These are phyloP conservation scores for Episyrphus balteatus DNA, from an alignment of 1,140 invertebrate species.

Conservation along the genomic window DNA sequence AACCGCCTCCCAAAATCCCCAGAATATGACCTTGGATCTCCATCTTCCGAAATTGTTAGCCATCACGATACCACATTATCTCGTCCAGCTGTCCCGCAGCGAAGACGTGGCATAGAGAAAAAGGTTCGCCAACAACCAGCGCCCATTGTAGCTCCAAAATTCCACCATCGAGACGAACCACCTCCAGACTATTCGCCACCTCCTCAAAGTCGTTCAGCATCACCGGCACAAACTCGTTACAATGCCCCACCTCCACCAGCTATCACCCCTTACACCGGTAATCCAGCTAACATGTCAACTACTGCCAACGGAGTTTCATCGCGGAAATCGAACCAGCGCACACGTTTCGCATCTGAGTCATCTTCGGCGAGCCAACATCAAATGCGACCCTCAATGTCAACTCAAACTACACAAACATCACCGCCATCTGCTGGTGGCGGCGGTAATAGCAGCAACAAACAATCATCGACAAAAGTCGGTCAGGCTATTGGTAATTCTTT, in stretches of 20 bases:
- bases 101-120: conserved; percentile 41
- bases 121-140: conserved; percentile 22
- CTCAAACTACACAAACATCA: conserved; percentile 13
- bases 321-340: conserved; percentile 53
- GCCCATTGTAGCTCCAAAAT: not conserved
- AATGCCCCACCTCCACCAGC: conserved; percentile 28
- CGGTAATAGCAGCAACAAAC: conserved; percentile 18
- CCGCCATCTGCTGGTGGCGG: conserved; percentile 11
- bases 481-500: conserved; percentile 57
- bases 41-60: conserved; percentile 4
- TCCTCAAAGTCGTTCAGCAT: conserved; percentile 40
- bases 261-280: conserved; percentile 13
- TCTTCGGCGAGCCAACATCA: conserved; percentile 38
- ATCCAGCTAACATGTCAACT: conserved; percentile 2
- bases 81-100: conserved; percentile 46
- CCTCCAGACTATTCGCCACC: conserved; percentile 60
- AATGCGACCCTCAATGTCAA: conserved; percentile 12
- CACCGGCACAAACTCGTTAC: conserved; percentile 25
- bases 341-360: conserved; percentile 49
- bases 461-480: conserved; percentile 34
- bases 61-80: conserved; percentile 9
- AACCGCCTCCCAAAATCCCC: conserved; percentile 4
- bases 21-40: conserved; percentile 6
- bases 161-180: conserved; percentile 37
- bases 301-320: conserved; percentile 29